These are phyloP conservation scores for Tetraodon nigroviridis DNA, from an alignment of 2,113 vertebrate species.

Conservation along the genomic window DNA sequence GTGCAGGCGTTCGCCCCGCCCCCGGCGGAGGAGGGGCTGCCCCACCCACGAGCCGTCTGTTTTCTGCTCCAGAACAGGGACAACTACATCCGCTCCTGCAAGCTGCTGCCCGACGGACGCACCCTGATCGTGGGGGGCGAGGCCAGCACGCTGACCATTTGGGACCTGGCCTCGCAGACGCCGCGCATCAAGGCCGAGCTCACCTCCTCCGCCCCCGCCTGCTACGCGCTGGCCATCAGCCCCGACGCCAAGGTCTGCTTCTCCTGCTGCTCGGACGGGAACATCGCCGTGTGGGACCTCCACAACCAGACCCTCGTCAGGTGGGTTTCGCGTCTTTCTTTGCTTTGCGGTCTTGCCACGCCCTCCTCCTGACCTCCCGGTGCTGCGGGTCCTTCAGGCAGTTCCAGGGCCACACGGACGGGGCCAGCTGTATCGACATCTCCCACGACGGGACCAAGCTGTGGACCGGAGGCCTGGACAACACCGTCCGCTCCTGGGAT, in stretches of 20 bases:
- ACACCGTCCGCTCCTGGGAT: constrained; percentile 96
- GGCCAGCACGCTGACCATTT: constrained; percentile 95
- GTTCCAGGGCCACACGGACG: constrained; percentile 96
- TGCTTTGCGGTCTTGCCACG: no score
- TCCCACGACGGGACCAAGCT: constrained; percentile 93
- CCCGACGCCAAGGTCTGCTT: constrained; percentile 98
- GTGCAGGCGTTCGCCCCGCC: not conserved
- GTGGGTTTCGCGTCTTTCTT: no score
- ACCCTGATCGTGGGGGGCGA: constrained; percentile 94
- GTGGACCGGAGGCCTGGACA: constrained; percentile 95
- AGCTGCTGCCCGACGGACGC: constrained; percentile 92
- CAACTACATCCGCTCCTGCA: constrained; percentile 98
- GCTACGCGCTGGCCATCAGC: constrained; percentile 96
- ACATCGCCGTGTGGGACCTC: constrained; percentile 96
- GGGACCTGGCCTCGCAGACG: constrained; percentile 93
- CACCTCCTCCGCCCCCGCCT: constrained; percentile 91
- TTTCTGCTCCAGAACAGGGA: constrained; percentile 84
- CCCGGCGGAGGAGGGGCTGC: no score
- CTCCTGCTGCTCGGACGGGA: constrained; percentile 96
- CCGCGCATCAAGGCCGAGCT: constrained; percentile 96
- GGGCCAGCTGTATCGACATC: constrained; percentile 96
- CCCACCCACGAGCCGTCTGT: no score
- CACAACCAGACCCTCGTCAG: constrained; percentile 97
- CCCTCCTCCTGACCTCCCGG: not conserved
- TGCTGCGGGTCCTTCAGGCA: constrained; percentile 68